Evolutionary conservation across 2,113 vertebrate genomes (phyloP).

Genomic region (Sphyrna mokarran): DNA sequence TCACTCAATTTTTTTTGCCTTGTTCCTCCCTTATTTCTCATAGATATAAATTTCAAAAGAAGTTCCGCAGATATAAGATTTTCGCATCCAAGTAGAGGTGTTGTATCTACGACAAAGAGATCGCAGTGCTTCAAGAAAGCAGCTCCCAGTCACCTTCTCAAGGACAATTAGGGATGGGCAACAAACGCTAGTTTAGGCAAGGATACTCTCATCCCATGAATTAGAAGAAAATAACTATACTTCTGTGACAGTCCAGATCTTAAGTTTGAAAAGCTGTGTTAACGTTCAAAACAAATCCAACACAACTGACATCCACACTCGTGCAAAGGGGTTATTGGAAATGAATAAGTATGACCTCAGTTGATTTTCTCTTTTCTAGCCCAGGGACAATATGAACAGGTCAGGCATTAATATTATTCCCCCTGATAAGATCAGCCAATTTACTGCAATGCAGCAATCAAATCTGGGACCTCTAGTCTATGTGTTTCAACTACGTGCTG

Average conservation of each 20-base stretch:
- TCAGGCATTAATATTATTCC: background rate
- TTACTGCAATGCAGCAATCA: background rate
- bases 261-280: background rate
- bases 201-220: no score
- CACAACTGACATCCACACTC: background rate
- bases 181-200: no score
- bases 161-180: no score
- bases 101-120: no score
- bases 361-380: no score
- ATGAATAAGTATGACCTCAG: background rate
- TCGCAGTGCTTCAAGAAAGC: no score
- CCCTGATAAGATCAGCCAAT: background rate
- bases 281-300: background rate
- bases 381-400: background rate
- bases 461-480: background rate
- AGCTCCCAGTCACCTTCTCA: no score
- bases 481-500: background rate
- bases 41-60: background rate
- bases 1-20: background rate
- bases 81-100: background rate
- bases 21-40: background rate
- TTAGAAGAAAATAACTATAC: background rate
- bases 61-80: background rate
- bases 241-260: background rate
- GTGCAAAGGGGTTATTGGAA: background rate